A percentile compares a stretch with the other conserved stretches of the same genome.
These are phyloP conservation scores for Etheostoma cragini DNA, from an alignment of 2,113 vertebrate species.

Conservation along the genomic window DNA sequence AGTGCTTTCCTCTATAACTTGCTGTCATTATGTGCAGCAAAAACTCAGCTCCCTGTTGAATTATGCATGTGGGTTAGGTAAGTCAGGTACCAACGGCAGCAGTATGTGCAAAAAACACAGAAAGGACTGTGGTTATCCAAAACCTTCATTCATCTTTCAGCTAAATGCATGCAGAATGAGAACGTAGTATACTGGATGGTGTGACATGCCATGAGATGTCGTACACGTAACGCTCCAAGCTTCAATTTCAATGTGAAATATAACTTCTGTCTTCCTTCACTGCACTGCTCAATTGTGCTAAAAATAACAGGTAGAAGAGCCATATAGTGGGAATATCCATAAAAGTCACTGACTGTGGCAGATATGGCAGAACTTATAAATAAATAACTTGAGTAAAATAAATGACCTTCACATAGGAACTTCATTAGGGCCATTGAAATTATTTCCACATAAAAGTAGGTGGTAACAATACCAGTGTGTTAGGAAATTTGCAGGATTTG, in stretches of 20 bases:
- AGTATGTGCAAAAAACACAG: neutral
- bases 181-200: neutral
- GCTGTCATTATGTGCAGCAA: constrained; percentile 39
- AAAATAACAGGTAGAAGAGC: constrained; percentile 56
- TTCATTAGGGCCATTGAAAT: constrained; percentile 19
- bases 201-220: constrained; percentile 11
- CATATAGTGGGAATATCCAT: constrained; percentile 46
- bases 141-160: constrained; percentile 1
- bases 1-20: constrained; percentile 48
- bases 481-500: constrained; percentile 10
- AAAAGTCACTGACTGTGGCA: constrained; percentile 43
- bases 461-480: constrained; percentile 1
- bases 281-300: constrained; percentile 28
- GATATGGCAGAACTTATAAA: constrained; percentile 54
- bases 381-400: constrained; percentile 49
- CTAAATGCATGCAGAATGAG: neutral
- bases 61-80: constrained; percentile 53
- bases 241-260: constrained; percentile 34
- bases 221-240: neutral
- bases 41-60: constrained; percentile 52
- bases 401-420: constrained; percentile 41
- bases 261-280: constrained; percentile 28
- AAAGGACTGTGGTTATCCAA: neutral
- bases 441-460: constrained; percentile 26
- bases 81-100: constrained; percentile 26